phyloP scores from a whole-genome alignment of 2,797 vertebrate genomes.

The Etheostoma nigrum region DNA sequence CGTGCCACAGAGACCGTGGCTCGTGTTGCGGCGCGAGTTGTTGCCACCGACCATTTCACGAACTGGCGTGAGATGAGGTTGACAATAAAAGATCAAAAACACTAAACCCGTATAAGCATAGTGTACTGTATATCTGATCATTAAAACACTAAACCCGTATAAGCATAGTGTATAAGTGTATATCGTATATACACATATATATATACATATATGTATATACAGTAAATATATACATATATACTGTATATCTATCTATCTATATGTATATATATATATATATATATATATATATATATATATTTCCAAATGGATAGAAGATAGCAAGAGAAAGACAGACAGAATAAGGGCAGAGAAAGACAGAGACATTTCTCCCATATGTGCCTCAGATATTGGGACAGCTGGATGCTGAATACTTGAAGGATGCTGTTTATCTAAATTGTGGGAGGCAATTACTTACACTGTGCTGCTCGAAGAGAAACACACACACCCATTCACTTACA shows the following conservation, averaged over 20 bases:
- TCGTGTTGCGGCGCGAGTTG: too few relatives aligned
- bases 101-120: neutral
- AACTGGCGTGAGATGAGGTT: too few relatives aligned
- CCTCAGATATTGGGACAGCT: conserved; percentile 65
- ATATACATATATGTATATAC: too few relatives aligned
- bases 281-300: too few relatives aligned
- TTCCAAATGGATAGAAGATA: neutral
- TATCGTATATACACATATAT: neutral
- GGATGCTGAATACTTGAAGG: conserved; percentile 70
- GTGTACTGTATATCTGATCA: too few relatives aligned
- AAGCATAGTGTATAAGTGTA: neutral
- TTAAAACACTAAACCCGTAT: too few relatives aligned
- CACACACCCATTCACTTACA: conserved; percentile 28
- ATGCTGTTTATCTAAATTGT: conserved; percentile 73
- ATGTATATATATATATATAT: too few relatives aligned
- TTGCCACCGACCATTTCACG: too few relatives aligned
- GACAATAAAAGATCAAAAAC: neutral
- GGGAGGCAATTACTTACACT: conserved; percentile 72
- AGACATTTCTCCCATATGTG: conserved; percentile 52
- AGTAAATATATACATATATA: too few relatives aligned
- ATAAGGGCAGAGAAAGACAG: neutral
- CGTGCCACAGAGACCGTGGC: too few relatives aligned
- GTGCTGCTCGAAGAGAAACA: conserved; percentile 53
- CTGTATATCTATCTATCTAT: too few relatives aligned
- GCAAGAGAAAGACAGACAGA: conserved; percentile 2